A percentile compares a stretch with the other conserved stretches of the same genome.
Conservation (phyloP, 1,140 invertebrate species). For the Saxidomus purpurata region DNA sequence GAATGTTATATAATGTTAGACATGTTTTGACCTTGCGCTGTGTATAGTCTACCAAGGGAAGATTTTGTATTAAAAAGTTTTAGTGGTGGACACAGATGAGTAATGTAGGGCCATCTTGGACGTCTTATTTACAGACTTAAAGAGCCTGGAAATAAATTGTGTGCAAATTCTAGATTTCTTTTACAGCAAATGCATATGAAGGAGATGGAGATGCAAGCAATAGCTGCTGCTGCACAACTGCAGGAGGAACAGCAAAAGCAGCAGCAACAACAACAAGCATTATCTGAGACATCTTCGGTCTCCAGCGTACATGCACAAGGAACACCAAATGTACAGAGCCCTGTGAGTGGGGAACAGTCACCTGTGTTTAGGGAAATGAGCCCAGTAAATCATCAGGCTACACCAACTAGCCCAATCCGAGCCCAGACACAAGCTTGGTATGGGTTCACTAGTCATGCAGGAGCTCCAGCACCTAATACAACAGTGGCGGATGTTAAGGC, state of each 20-base stretch:
- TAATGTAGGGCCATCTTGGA: too few species aligned
- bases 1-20: too few species aligned
- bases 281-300: slow-evolving; percentile 17
- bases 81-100: too few species aligned
- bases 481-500: slow-evolving; percentile 58
- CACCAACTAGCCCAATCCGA: not conserved
- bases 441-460: slow-evolving; percentile 9
- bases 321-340: slow-evolving; percentile 81
- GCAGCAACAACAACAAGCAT: slow-evolving; percentile 34
- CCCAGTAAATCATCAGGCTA: slow-evolving; percentile 70
- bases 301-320: slow-evolving; percentile 79
- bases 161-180: too few species aligned
- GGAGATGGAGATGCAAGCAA: slow-evolving; percentile 41
- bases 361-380: slow-evolving; percentile 79
- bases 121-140: too few species aligned
- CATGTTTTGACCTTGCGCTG: too few species aligned
- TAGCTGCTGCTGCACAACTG: slow-evolving; percentile 38
- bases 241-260: slow-evolving; percentile 59
- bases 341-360: slow-evolving; percentile 73
- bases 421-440: slow-evolving; percentile 43
- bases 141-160: too few species aligned
- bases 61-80: too few species aligned
- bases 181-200: slow-evolving; percentile 47
- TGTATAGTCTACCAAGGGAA: too few species aligned
- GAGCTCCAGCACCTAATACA: slow-evolving; percentile 43